Conservation (phyloP, 2,888 invertebrate species). For the Nesidiocoris tenuis region DNA sequence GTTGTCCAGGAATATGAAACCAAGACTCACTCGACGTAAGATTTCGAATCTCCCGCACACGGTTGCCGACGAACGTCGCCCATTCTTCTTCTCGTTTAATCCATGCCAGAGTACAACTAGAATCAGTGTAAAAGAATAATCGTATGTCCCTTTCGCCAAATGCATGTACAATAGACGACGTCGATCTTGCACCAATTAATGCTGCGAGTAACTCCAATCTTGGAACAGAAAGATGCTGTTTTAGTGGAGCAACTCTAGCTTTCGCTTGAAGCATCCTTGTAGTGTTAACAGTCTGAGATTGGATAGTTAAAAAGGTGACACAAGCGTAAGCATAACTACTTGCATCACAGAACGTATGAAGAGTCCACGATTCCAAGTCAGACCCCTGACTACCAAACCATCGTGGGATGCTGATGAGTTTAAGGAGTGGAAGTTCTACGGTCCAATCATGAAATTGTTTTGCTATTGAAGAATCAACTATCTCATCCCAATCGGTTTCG, state of each 20-base stretch:
- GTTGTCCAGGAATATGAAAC: neutral
- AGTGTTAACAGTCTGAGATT: neutral
- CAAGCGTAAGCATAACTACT: neutral
- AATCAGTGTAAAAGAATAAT: neutral
- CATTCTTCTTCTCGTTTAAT: conserved; percentile 3
- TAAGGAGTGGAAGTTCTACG: neutral
- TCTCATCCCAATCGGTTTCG: conserved; percentile 1
- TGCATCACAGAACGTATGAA: conserved; percentile 1
- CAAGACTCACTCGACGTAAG: neutral
- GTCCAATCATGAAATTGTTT: neutral
- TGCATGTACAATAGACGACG: neutral
- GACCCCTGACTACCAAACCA: neutral
- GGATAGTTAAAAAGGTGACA: neutral
- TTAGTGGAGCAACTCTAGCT: neutral
- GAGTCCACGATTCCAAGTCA: neutral
- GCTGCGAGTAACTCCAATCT: neutral
- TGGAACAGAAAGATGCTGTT: neutral
- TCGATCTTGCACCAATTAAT: neutral
- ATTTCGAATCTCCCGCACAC: neutral
- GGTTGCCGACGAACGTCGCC: conserved; percentile 1
- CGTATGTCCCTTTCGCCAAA: neutral
- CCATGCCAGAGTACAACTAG: neutral
- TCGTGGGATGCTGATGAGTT: neutral
- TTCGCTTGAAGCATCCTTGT: neutral
- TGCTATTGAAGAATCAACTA: neutral